Conservation (phyloP, 2,888 invertebrate species). For the Eledona agricola region DNA sequence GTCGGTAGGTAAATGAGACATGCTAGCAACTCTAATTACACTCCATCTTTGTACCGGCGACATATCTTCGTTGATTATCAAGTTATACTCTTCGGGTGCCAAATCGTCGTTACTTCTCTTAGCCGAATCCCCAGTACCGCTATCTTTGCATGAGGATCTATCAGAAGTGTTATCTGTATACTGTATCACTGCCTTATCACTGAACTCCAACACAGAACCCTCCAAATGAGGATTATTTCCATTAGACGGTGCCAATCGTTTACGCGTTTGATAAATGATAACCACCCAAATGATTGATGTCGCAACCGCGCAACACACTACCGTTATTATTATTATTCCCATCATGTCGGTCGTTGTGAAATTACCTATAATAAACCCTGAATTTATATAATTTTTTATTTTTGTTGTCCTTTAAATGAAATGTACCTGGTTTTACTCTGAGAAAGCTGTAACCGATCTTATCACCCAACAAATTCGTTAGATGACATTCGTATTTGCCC, state of each 20-base stretch:
- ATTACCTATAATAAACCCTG: slow-evolving; percentile 56
- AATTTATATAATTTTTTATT: neutral
- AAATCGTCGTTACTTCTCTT: slow-evolving; percentile 71
- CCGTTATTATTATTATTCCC: slow-evolving; percentile 88
- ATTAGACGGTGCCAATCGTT: slow-evolving; percentile 66
- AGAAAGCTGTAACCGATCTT: slow-evolving; percentile 77
- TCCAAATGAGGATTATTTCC: slow-evolving; percentile 61
- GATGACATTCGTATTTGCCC: slow-evolving; percentile 89
- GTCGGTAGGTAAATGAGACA: slow-evolving; percentile 46
- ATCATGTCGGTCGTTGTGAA: slow-evolving; percentile 79
- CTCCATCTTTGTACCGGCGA: slow-evolving; percentile 21
- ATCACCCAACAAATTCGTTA: slow-evolving; percentile 85
- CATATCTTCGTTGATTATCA: slow-evolving; percentile 42
- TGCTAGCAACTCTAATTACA: slow-evolving; percentile 46
- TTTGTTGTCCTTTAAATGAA: too few relatives aligned
- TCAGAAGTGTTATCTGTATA: slow-evolving; percentile 76
- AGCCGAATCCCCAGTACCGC: slow-evolving; percentile 82
- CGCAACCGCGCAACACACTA: slow-evolving; percentile 90
- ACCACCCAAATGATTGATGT: slow-evolving; percentile 92
- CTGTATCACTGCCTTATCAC: slow-evolving; percentile 44
- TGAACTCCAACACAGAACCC: slow-evolving; percentile 48
- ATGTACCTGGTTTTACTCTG: slow-evolving; percentile 73
- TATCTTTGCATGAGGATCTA: slow-evolving; percentile 80
- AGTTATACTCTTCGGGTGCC: slow-evolving; percentile 55
- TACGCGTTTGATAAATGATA: slow-evolving; percentile 86